Base-by-base conservation (phyloP, 2,888 invertebrate species). In the Dynastes tityus region DNA sequence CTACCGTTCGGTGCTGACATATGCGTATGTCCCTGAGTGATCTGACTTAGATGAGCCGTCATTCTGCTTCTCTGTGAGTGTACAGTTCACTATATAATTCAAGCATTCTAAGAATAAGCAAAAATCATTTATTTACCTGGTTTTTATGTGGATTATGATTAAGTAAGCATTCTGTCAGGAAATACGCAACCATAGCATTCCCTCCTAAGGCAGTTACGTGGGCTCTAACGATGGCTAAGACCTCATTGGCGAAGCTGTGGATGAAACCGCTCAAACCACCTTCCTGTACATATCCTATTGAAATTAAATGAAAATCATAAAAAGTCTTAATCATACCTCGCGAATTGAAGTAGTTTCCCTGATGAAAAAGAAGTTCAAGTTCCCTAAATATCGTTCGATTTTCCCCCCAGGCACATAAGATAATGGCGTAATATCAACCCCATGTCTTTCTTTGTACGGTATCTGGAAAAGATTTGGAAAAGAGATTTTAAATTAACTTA, bases 71-170 rank as follows among this genome's bases (percentile, higher is more conserved):
- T 32, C 5, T 32, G 32, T 5, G 32, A 32, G 32, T 32, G 32
- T 32, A 32, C 32, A 32, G 8, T 45, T 45, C 45, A 11, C 8
- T 45, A 8, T 11, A 45, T 11, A 45, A 45, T 8, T 11, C 8
- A 11, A 45, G 11, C 11, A 8, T 45, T 45, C 45, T 45, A 45
- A 11, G 45, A 45, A 45, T 8, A 45, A 8, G 11, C 8, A 45
- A 45, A 45, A 45, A 11, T 8, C 45, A 45, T 45, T 55, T 11
- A 55, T 87, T 88, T 88, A 97, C 98, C 93, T 98, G 98, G 90
- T 98, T 98, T 89, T 98, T 98, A 87, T 98, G 97, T 82, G 97
- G 95, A 88, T 96, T 98, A 88, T 97, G 96, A 80, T 96, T 93
- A 58, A 99, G 90, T 85, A 97, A 94, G 83, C 97, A 94, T 89